These are phyloP conservation scores for Eriosoma lanigerum DNA, from an alignment of 1,140 invertebrate genomes.

Conservation along the genomic window DNA sequence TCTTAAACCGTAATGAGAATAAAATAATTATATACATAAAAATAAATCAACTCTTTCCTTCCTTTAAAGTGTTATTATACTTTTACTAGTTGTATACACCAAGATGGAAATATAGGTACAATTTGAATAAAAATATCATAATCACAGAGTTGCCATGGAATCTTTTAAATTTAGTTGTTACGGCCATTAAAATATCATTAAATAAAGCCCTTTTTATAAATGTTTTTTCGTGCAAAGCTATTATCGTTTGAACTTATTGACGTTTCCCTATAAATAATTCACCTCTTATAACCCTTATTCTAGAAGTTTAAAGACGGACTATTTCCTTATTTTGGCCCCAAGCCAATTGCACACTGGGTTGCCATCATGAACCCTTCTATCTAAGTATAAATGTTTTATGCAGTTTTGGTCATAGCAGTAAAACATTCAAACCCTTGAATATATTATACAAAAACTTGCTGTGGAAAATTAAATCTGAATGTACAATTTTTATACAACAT, in stretches of 20 bases:
- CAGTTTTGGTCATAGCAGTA: neutral
- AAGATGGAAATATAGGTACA: neutral
- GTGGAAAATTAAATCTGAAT: slow-evolving; percentile 24
- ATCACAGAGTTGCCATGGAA: neutral
- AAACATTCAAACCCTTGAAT: neutral
- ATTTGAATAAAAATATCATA: neutral
- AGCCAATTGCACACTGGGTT: too few species aligned
- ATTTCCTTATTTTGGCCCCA: slow-evolving; percentile 34
- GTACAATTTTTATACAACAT: neutral
- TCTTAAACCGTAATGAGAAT: too few species aligned
- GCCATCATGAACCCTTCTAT: slow-evolving; percentile 22
- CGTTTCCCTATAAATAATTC: slow-evolving; percentile 47
- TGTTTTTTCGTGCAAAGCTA: slow-evolving; percentile 12
- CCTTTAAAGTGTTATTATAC: neutral
- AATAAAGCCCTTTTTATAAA: slow-evolving; percentile 36
- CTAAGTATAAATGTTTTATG: slow-evolving; percentile 43
- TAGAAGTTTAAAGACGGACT: slow-evolving; percentile 1
- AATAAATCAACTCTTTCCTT: neutral
- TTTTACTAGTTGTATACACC: neutral
- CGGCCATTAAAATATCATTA: slow-evolving; percentile 38
- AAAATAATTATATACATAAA: too few species aligned
- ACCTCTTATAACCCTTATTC: slow-evolving; percentile 34
- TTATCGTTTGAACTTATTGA: slow-evolving; percentile 12
- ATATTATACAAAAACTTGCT: slow-evolving; percentile 20
- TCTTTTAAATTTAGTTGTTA: neutral